Percentiles rank a stretch among this genome's conserved stretches.
phyloP scores from a whole-genome alignment of 2,888 invertebrate species.

The Mythimna loreyi region DNA sequence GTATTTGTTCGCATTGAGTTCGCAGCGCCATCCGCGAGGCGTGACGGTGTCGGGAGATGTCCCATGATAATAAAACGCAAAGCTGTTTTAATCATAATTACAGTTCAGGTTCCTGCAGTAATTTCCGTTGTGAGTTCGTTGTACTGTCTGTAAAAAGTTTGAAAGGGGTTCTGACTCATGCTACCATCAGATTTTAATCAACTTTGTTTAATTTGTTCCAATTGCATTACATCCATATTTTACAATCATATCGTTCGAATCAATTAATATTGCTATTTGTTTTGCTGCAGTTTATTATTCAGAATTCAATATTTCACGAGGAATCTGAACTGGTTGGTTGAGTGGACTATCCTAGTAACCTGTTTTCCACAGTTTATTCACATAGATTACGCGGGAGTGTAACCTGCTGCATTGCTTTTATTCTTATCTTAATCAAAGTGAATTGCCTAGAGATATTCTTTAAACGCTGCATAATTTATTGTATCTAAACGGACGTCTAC shows the following conservation, averaged over 20 bases:
- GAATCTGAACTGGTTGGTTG: conserved; percentile 21
- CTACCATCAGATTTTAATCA: conserved; percentile 26
- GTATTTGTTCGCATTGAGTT: conserved; percentile 77
- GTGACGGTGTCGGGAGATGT: conserved; percentile 84
- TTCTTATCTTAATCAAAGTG: conserved; percentile 55
- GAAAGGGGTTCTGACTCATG: conserved; percentile 22
- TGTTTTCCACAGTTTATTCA: conserved; percentile 33
- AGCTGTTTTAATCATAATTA: conserved; percentile 62
- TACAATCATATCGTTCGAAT: background rate
- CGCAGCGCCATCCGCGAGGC: conserved; percentile 73
- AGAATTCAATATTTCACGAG: conserved; percentile 20
- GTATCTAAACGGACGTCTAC: conserved; percentile 53
- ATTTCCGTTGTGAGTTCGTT: conserved; percentile 60
- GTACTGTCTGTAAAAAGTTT: conserved; percentile 48
- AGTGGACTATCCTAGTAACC: conserved; percentile 28
- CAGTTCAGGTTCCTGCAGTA: conserved; percentile 54
- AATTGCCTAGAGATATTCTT: conserved; percentile 51
- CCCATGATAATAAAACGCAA: conserved; percentile 68
- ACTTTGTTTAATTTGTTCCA: conserved; percentile 9
- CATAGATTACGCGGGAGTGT: conserved; percentile 25
- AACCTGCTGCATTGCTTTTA: conserved; percentile 40
- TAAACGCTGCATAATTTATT: conserved; percentile 53
- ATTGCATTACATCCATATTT: conserved; percentile 6
- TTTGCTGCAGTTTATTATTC: conserved; percentile 9
- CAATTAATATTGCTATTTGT: background rate